These are phyloP conservation scores for Oxyura jamaicensis DNA, from an alignment of 2,113 vertebrate species.

Conservation along the genomic window DNA sequence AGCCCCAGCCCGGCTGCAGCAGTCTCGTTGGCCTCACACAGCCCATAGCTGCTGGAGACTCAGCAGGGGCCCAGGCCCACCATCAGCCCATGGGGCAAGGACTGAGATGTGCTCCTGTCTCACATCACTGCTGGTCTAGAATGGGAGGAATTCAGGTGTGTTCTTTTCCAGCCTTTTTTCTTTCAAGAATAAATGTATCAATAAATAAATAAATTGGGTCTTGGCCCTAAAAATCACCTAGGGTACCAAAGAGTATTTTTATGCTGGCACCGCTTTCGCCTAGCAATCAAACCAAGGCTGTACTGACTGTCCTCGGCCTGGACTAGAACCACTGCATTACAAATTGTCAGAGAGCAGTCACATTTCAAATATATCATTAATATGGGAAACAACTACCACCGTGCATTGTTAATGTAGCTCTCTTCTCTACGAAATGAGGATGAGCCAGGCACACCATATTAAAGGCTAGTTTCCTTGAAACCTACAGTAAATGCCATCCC, in stretches of 20 bases:
- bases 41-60: not conserved
- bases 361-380: slow-evolving; percentile 7
- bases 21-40: not conserved
- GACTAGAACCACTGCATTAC: not conserved
- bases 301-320: not conserved
- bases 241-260: slow-evolving; percentile 21
- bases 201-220: not conserved
- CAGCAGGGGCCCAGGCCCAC: not conserved
- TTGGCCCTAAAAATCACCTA: not conserved
- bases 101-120: not conserved
- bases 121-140: fast-evolving
- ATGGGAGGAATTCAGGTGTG: not conserved
- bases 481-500: not conserved
- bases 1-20: not conserved
- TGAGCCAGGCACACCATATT: not conserved
- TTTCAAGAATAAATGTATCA: not conserved
- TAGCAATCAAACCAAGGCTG: slow-evolving; percentile 16
- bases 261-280: not conserved
- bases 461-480: slow-evolving; percentile 3
- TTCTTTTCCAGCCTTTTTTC: not conserved
- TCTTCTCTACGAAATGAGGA: slow-evolving; percentile 2
- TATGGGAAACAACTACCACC: not conserved
- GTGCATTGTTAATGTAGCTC: not conserved
- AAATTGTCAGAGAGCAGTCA: not conserved
- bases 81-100: not conserved